Base-by-base conservation (phyloP, 2,888 invertebrate genomes). In the Sesia apiformis region DNA sequence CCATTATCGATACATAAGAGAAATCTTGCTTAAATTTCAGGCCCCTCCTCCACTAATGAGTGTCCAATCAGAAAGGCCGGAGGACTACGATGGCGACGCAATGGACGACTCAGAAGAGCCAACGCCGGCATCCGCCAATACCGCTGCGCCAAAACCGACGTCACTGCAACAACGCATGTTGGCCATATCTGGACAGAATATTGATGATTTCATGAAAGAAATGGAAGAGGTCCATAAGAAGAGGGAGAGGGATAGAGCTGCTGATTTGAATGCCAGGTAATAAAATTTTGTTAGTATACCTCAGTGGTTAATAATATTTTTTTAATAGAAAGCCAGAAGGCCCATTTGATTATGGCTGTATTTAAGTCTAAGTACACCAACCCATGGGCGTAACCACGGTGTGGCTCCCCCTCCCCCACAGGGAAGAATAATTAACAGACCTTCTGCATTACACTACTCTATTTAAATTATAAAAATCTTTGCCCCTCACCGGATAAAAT, bases 181-280 rank as follows among this genome's bases (percentile, higher is more conserved):
- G 67, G 94, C 94, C n/a, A 91, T 96, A 69, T 95, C 96, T 6
- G 96, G 97, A 0, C 97, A 97, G 83, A 96, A 97, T 70, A 95
- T 97, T 38, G 97, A 97, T 66, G 95, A 95, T 60, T 97, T 97
- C 66, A 96, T 97, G 95, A 94, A 96, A 71, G 97, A 97, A 90
- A 96, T 95, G 95, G 96, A 96, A 81, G 94, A 94, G 58, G 95
- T 94, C 0, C 95, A 95, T 63, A 93, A 93, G 70, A 95, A 94
- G 74, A 91, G 93, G 59, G 95, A 93, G 70, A 83, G 91, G n/a
- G 93, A 93, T 64, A 83, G 93, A 63, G 91, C 91, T 0, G 91
- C 91, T 23, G 93, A 93, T 70, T 82, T 92, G 52, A 91, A 81
- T 66, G 90, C 91, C 1, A 85, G 92, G 74, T 83, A 5, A 49